phyloP scores from a whole-genome alignment of 2,113 vertebrate genomes.

The Puma concolor region DNA sequence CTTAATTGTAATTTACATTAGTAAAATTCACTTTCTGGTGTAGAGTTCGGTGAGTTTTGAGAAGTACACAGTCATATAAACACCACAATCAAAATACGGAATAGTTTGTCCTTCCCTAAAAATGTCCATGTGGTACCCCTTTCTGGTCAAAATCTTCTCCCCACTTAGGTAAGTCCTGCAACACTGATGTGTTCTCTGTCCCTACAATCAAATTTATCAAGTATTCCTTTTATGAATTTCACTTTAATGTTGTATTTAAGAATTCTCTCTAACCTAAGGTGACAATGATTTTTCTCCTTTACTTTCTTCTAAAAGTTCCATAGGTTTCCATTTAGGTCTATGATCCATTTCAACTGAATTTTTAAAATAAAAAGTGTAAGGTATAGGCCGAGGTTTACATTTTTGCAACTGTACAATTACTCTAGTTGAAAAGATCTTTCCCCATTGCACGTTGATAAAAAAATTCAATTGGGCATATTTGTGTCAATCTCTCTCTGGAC shows the following conservation, averaged over 20 bases:
- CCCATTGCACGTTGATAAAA: not conserved
- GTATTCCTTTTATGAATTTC: not conserved
- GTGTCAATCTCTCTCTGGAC: not conserved
- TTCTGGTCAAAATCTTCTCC: not conserved
- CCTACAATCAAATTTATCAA: not conserved
- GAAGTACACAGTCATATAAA: not conserved
- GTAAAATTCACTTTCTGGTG: not conserved
- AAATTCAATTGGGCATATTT: not conserved
- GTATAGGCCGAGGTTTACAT: not conserved
- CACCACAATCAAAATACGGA: not conserved
- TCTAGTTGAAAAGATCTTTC: not conserved
- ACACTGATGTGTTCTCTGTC: not conserved
- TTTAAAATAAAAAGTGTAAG: not conserved
- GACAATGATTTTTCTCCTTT: slow-evolving; percentile 14
- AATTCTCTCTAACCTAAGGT: not conserved
- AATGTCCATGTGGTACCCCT: not conserved
- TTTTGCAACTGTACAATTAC: not conserved
- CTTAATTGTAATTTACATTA: not conserved
- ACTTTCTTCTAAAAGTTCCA: slow-evolving; percentile 26
- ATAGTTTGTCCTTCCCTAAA: not conserved
- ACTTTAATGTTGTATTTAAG: slow-evolving; percentile 19
- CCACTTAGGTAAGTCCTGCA: not conserved
- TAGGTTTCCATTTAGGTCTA: not conserved
- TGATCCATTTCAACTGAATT: slow-evolving; percentile 11
- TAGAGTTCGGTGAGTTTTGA: slow-evolving; percentile 4